phyloP scores from a whole-genome alignment of 37 sponge, comb jelly and placozoan species.

The Cliona cf. orientalis region DNA sequence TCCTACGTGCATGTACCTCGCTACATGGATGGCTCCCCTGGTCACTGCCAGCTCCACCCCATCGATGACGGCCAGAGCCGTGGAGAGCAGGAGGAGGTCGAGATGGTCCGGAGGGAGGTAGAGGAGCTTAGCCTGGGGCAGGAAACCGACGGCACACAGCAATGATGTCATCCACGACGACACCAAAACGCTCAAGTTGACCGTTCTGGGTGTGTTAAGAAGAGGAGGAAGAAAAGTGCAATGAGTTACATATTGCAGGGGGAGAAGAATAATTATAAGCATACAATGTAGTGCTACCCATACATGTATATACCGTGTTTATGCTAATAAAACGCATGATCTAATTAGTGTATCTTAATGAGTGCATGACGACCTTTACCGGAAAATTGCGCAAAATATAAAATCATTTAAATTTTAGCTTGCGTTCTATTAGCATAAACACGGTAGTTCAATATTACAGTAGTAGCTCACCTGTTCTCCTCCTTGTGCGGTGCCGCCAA shows the following conservation, averaged over 20 bases:
- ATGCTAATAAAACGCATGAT: too few species aligned
- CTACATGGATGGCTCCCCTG: constrained; percentile 21
- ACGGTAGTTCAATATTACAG: neutral
- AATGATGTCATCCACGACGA: constrained; percentile 7
- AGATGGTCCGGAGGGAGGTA: constrained; percentile 29
- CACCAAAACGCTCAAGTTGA: neutral
- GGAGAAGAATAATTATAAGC: too few species aligned
- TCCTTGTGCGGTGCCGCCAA: constrained; percentile 9
- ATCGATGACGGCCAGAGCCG: constrained; percentile 16
- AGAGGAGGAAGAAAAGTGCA: too few species aligned
- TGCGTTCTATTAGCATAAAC: too few species aligned
- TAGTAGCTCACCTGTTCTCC: neutral
- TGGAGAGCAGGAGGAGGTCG: constrained; percentile 20
- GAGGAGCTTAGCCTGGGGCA: constrained; percentile 25
- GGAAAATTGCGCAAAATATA: too few species aligned
- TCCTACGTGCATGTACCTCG: too few species aligned
- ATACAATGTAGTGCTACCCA: too few species aligned
- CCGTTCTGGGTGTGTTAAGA: neutral
- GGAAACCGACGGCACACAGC: constrained; percentile 20
- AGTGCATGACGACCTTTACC: too few species aligned
- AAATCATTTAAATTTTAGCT: too few species aligned
- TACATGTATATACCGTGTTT: too few species aligned
- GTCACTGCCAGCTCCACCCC: constrained; percentile 60
- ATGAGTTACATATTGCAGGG: too few species aligned
- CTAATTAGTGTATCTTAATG: too few species aligned